These are phyloP conservation scores for Melanostigma gelatinosum DNA, from an alignment of 2,113 vertebrate genomes.

Conservation along the genomic window DNA sequence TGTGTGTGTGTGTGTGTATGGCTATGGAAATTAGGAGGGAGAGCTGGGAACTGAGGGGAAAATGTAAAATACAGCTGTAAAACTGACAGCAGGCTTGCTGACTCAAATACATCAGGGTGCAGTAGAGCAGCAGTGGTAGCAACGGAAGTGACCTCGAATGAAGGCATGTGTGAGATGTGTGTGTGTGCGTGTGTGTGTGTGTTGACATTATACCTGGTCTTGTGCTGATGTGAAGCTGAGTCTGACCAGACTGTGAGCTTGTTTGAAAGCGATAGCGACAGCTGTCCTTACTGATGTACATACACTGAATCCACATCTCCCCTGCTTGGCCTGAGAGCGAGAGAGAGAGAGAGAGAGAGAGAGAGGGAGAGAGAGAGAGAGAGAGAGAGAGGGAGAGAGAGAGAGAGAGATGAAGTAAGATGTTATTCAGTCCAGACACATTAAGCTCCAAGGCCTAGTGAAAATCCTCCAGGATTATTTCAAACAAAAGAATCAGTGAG, in stretches of 20 bases:
- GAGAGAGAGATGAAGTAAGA: neutral
- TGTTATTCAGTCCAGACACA: conserved; percentile 11
- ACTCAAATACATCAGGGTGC: conserved; percentile 68
- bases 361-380: neutral
- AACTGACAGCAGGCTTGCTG: conserved; percentile 67
- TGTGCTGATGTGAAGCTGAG: conserved; percentile 77
- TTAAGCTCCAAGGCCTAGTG: neutral
- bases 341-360: too few species aligned
- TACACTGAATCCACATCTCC: conserved; percentile 71
- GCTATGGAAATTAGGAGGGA: conserved; percentile 34
- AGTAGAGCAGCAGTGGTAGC: conserved; percentile 54
- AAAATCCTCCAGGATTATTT: conserved; percentile 31
- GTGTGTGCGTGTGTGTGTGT: conserved; percentile 31
- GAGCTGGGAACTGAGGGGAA: conserved; percentile 38
- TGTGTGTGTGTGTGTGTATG: conserved; percentile 22
- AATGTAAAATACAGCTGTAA: conserved; percentile 73
- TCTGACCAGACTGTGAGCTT: conserved; percentile 61
- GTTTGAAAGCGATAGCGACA: conserved; percentile 80
- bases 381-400: too few species aligned
- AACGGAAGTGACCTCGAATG: conserved; percentile 62
- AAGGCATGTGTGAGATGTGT: conserved; percentile 17
- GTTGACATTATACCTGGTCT: conserved; percentile 72
- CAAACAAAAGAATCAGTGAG: conserved; percentile 29
- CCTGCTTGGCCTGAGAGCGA: conserved; percentile 56
- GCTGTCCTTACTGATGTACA: conserved; percentile 77